A percentile compares a stretch with the other conserved stretches of the same genome.
Evolutionary conservation across 2,888 invertebrate genomes (phyloP).

Genomic region (Oscheius sp.): DNA sequence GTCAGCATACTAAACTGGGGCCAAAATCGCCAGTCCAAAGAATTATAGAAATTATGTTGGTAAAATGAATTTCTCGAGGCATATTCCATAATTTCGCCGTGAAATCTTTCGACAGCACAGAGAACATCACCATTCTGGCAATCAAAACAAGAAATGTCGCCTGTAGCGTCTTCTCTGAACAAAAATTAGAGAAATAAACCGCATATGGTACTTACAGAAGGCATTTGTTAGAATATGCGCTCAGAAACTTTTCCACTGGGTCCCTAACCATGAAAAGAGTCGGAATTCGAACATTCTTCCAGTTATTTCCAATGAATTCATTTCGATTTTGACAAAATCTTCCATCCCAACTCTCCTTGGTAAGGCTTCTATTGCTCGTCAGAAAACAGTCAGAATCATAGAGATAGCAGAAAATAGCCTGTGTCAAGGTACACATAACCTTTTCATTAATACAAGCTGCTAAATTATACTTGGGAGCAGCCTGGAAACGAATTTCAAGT

Average conservation of each 20-base stretch:
- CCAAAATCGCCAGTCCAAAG: too few species aligned
- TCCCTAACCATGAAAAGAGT: conserved; percentile 18
- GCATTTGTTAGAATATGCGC: conserved; percentile 21
- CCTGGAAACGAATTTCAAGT: neutral
- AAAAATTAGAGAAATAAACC: too few species aligned
- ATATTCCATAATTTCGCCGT: too few species aligned
- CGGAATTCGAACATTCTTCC: too few species aligned
- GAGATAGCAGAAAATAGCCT: conserved; percentile 20
- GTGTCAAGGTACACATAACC: conserved; percentile 16
- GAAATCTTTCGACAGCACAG: too few species aligned
- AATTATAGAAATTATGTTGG: too few species aligned
- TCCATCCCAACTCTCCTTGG: neutral
- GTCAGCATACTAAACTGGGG: too few species aligned
- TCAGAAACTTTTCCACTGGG: conserved; percentile 19
- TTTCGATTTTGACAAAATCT: neutral
- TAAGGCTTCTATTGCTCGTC: neutral
- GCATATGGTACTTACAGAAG: conserved; percentile 5
- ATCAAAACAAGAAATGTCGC: too few species aligned
- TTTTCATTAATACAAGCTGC: conserved; percentile 22
- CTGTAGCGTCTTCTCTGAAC: too few species aligned
- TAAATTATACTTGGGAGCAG: conserved; percentile 16
- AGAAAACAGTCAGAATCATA: conserved; percentile 25
- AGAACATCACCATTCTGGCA: too few species aligned
- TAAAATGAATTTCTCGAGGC: too few species aligned
- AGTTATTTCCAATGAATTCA: too few species aligned